Percentiles rank a stretch among this genome's conserved stretches.
phyloP scores from a whole-genome alignment of 2,797 vertebrate genomes.

The Xiphorhynchus erythropygius region DNA sequence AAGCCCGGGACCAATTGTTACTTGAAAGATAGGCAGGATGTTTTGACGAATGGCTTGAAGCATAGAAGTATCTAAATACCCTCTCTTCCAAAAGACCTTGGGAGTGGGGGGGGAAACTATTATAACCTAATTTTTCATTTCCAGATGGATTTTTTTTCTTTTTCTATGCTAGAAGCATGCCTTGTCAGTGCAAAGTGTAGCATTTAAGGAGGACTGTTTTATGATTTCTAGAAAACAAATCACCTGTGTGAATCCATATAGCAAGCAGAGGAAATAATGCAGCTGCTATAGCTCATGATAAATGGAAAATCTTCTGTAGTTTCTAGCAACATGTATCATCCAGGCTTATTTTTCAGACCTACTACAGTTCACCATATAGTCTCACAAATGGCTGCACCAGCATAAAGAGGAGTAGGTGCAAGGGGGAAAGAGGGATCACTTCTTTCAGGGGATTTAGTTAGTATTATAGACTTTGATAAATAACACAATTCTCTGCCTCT shows the following conservation, averaged over 20 bases:
- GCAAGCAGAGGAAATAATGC: background rate
- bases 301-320: background rate
- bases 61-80: background rate
- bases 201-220: background rate
- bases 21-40: constrained; percentile 8
- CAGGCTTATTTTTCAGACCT: background rate
- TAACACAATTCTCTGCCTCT: background rate
- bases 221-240: background rate
- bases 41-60: background rate
- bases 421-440: background rate
- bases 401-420: background rate
- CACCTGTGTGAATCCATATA: background rate
- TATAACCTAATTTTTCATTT: constrained; percentile 26
- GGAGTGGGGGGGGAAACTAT: background rate
- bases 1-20: background rate
- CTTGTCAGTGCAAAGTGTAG: background rate
- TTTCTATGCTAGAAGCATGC: background rate
- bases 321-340: background rate
- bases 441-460: background rate
- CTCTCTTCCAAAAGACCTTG: constrained; percentile 1
- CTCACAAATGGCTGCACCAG: background rate
- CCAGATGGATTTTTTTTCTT: background rate
- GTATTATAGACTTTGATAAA: background rate
- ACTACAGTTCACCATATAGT: background rate
- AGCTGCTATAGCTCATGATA: background rate